Conservation (phyloP, 2,797 vertebrate genomes). For the Lutjanus argentimaculatus region DNA sequence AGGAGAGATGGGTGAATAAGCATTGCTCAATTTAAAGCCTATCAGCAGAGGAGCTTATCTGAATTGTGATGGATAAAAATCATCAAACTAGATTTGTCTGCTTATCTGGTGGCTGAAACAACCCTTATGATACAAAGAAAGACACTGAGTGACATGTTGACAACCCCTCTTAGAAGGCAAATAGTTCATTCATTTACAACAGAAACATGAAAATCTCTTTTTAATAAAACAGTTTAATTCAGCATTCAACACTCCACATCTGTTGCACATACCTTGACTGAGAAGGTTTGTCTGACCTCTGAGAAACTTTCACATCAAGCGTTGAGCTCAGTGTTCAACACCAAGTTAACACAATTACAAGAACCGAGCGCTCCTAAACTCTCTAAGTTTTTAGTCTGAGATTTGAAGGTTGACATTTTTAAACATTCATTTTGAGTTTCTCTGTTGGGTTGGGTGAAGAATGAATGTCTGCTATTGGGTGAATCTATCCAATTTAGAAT, state of each 20-base stretch:
- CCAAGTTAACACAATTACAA: not conserved
- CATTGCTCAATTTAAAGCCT: slow-evolving; percentile 31
- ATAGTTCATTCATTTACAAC: slow-evolving; percentile 17
- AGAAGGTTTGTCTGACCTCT: not conserved
- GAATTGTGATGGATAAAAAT: slow-evolving; percentile 41
- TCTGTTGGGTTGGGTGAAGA: not conserved
- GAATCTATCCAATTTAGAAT: not conserved
- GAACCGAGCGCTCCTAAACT: not conserved
- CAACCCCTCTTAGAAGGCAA: not conserved
- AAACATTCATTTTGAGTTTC: not conserved
- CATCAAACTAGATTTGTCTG: not conserved
- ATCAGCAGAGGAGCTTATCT: slow-evolving; percentile 73
- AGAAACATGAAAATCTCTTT: slow-evolving; percentile 5
- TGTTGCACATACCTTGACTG: no score
- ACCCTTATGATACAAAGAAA: not conserved
- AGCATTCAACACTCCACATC: not conserved
- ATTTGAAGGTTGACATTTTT: not conserved
- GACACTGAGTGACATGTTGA: slow-evolving; percentile 3
- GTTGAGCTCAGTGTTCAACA: not conserved
- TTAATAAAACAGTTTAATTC: slow-evolving; percentile 27
- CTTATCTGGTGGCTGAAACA: slow-evolving; percentile 30
- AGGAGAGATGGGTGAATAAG: slow-evolving; percentile 39
- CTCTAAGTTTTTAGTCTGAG: not conserved
- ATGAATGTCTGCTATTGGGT: not conserved
- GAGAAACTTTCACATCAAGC: not conserved